Evolutionary conservation across 2,113 vertebrate genomes (phyloP).

Genomic region (Nothobranchius furzeri): DNA sequence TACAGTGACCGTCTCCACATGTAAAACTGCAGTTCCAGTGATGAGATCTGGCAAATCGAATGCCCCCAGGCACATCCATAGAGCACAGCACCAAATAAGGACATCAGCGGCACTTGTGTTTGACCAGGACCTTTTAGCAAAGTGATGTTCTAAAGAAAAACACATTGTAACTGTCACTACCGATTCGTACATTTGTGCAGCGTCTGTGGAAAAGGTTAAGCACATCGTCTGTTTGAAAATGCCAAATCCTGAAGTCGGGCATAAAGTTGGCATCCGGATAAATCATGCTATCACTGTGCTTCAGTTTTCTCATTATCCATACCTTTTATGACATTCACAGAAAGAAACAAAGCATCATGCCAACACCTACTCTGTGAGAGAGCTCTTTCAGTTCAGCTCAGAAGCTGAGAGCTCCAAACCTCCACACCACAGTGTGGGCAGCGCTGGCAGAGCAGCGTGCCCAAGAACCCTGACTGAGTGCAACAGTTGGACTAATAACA

Average conservation of each 20-base stretch:
- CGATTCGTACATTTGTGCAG: slow-evolving; percentile 60
- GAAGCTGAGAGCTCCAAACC: slow-evolving; percentile 76
- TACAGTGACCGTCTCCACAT: slow-evolving; percentile 49
- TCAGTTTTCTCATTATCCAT: slow-evolving; percentile 69
- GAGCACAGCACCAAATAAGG: slow-evolving; percentile 59
- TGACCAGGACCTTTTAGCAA: slow-evolving; percentile 76
- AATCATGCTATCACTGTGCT: slow-evolving; percentile 62
- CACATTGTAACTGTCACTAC: slow-evolving; percentile 74
- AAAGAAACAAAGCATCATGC: slow-evolving; percentile 76
- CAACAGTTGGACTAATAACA: slow-evolving; percentile 74
- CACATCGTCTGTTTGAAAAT: slow-evolving; percentile 63
- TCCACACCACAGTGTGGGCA: slow-evolving; percentile 80
- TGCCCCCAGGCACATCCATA: slow-evolving; percentile 55
- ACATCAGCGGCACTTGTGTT: slow-evolving; percentile 57
- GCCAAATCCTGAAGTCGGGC: slow-evolving; percentile 54
- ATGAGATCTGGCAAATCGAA: slow-evolving; percentile 54
- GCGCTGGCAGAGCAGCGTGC: slow-evolving; percentile 68
- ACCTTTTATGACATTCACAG: slow-evolving; percentile 73
- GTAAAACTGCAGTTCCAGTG: slow-evolving; percentile 52
- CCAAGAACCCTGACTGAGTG: slow-evolving; percentile 75
- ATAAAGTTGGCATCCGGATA: slow-evolving; percentile 62
- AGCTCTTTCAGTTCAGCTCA: slow-evolving; percentile 77
- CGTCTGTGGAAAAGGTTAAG: slow-evolving; percentile 78
- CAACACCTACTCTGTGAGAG: slow-evolving; percentile 78
- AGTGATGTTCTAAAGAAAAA: slow-evolving; percentile 56